Conservation (phyloP, 2,797 vertebrate species). For the Graptemys geographica region DNA sequence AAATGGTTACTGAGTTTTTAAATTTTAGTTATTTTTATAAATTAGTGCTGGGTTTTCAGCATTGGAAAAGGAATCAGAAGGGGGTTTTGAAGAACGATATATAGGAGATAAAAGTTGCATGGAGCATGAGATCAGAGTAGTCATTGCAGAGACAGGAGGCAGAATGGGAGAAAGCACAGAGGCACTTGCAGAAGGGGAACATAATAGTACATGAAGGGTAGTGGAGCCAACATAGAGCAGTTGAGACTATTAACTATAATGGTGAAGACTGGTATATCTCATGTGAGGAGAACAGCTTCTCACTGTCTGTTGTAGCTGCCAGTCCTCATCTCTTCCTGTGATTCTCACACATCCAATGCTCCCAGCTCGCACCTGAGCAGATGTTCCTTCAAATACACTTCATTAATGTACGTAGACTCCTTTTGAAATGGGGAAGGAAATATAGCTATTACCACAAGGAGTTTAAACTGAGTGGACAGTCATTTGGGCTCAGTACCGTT, state of each 20-base stretch:
- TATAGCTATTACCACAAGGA: not conserved
- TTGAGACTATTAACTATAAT: not conserved
- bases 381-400: not conserved
- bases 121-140: not conserved
- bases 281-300: not conserved
- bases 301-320: not conserved
- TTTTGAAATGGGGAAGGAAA: not conserved
- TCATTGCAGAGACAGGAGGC: not conserved
- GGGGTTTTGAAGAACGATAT: not conserved
- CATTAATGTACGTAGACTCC: not conserved
- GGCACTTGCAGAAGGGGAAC: not conserved
- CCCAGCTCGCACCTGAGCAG: not conserved
- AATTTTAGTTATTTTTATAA: not conserved
- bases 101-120: not conserved
- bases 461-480: not conserved
- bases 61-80: not conserved
- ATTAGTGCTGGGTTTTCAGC: not conserved
- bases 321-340: not conserved
- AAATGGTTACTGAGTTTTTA: not conserved
- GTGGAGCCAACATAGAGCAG: not conserved
- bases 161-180: not conserved
- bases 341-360: not conserved
- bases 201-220: not conserved
- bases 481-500: not conserved
- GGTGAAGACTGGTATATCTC: not conserved